Base-by-base conservation (phyloP, 1,140 invertebrate genomes). In the Ceratina australensis region DNA sequence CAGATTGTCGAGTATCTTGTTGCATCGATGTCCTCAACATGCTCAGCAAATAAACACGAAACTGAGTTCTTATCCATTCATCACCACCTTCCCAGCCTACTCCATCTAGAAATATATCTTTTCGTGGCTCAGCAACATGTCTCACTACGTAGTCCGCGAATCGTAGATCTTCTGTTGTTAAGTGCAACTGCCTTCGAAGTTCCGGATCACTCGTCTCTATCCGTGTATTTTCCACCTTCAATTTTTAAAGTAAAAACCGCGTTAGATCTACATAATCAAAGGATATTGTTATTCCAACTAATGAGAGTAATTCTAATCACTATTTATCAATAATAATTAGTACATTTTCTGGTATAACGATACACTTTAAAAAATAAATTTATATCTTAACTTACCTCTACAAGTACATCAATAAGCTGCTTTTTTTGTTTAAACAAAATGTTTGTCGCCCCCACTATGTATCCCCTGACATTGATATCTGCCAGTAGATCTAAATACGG, bases 361-460 rank as follows among this genome's bases (percentile, higher is more conserved):
- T 7, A 7, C 33, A 10, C 10, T 66, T 68, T 47, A 63, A 61
- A 22, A 18, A 15, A 18, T 66, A 47, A 84, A 66, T 20, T 22
- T 13, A n/a, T 10, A 69, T 65, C 42, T 4, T 64, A 49, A 66
- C 67, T 92, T 88, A 98, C 95, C 92, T 98, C 98, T 15, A 99
- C 94, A 66, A 99, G 92, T 47, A 98, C 96, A 93, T 99, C 98
- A 86, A 97, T 96, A 7, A 99, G 91, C 87, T 98, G 96, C 76
- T 96, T 95, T 88, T 98, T 98, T 87, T 99, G 98, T 90, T 98
- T 98, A 88, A 99, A 99, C 10, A 99, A 93, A 20, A 99, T 95
- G 94, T 99, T 99, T 52, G 98, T 99, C 12, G 98, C 98, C 64
- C 99, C 99, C 79, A 99, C 96, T 52, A 99, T 93, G 92, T 98